These are phyloP conservation scores for Fabriciana adippe DNA, from an alignment of 2,888 invertebrate species.

Conservation along the genomic window DNA sequence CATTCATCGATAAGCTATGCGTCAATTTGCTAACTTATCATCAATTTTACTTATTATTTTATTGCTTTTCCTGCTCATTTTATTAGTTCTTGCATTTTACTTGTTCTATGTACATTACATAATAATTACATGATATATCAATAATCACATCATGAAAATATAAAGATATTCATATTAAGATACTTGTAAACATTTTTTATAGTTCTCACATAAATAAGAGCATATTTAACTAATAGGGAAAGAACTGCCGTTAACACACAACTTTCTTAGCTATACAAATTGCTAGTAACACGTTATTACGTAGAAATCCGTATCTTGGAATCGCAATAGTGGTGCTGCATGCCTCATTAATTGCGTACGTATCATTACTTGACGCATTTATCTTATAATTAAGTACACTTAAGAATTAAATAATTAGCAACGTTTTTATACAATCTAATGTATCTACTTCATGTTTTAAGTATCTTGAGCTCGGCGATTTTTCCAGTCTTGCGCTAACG, in stretches of 20 bases:
- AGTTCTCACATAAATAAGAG: not conserved
- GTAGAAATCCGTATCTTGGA: slow-evolving; percentile 18
- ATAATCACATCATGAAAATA: too few species aligned
- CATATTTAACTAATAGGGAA: not conserved
- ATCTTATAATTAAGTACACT: slow-evolving; percentile 14
- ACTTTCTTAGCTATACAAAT: slow-evolving; percentile 17
- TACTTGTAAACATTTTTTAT: too few species aligned
- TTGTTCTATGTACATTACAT: too few species aligned
- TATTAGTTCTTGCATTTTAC: not conserved
- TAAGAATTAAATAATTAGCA: slow-evolving; percentile 15
- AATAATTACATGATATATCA: too few species aligned
- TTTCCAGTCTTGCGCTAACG: not conserved
- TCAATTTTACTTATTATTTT: slow-evolving; percentile 24
- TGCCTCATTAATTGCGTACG: slow-evolving; percentile 16
- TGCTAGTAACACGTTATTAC: slow-evolving; percentile 19
- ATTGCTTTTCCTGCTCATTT: slow-evolving; percentile 12
- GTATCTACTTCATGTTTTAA: not conserved
- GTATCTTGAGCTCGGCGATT: not conserved
- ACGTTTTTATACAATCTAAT: not conserved
- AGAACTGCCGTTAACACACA: not conserved
- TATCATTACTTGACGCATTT: slow-evolving; percentile 25
- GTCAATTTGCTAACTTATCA: slow-evolving; percentile 28
- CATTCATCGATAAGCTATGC: slow-evolving; percentile 35
- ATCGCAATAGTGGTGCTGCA: slow-evolving; percentile 14
- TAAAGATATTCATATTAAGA: too few species aligned